Base-by-base conservation (phyloP, 1,140 invertebrate genomes). In the Papilio polyxenes region DNA sequence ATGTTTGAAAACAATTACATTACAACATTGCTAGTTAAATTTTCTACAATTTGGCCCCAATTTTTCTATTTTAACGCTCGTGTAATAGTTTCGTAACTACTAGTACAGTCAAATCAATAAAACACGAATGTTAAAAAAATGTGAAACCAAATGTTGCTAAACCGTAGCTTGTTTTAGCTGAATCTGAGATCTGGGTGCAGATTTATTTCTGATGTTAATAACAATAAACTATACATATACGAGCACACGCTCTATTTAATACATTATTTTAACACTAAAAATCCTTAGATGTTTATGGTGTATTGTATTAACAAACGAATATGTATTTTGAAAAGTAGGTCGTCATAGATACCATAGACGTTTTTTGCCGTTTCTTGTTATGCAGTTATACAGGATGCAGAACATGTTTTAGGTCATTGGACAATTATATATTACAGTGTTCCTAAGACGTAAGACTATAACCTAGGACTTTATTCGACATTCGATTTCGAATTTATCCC, bases 71-170 rank as follows among this genome's bases (percentile, higher is more conserved):
- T 62, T 62, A 65, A 31, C 23, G 62, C 62, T 65, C 8, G 9
- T 65, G 62, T 31, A 62, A 62, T 62, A 31, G 62, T 65, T 31
- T 23, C 23, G 20, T 65, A 65, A 65, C 23, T 10, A 23, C 62
- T 8, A 65, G 23, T 65, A 65, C 62, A 31, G 9, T 10, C 9
- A 10, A 65, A 31, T 65, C 62, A 31, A 65, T 65, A 65, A 11
- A 31, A 65, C 62, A 31, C 62, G 62, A 65, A 31, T 65, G 20
- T 23, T 20, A 65, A 65, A 65, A 65, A 65, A 65, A 65, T 65
- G 20, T 65, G 62, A 65, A 65, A 65, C 31, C 23, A 31, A 65
- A 65, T 13, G 13, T 65, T 65, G 20, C 62, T 65, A 65, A 65
- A 65, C 23, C 23, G 31, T 31, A 65, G 23, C 62, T 23, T 31